Conservation (phyloP, 2,113 vertebrate species). For the Narcine bancroftii region DNA sequence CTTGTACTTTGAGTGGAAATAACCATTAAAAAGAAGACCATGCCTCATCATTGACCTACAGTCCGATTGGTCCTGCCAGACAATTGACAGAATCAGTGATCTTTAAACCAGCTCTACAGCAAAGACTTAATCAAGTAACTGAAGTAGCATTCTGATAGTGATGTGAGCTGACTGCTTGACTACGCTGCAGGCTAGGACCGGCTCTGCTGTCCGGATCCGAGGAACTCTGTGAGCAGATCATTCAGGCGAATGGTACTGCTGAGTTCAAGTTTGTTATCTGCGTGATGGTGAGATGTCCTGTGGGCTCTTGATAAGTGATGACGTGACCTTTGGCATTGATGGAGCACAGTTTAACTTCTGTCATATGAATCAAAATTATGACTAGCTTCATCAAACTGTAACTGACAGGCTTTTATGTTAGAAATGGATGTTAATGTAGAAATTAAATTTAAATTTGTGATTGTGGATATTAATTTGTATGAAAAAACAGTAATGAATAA, state of each 20-base stretch:
- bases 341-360: constrained; percentile 65
- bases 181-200: constrained; percentile 64
- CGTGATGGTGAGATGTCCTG: constrained; percentile 19
- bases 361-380: constrained; percentile 57
- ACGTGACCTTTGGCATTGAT: constrained; percentile 44
- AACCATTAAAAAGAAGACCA: neutral
- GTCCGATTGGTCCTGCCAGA: constrained; percentile 59
- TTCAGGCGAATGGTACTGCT: constrained; percentile 58
- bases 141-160: constrained; percentile 49
- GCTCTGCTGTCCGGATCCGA: constrained; percentile 63
- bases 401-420: constrained; percentile 53
- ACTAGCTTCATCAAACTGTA: constrained; percentile 52
- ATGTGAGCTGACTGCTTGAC: constrained; percentile 66
- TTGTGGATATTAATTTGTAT: neutral
- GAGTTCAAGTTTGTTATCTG: constrained; percentile 38
- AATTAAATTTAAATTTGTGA: neutral
- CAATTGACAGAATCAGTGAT: constrained; percentile 73
- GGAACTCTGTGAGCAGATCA: constrained; percentile 65
- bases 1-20: constrained; percentile 9
- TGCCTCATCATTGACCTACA: constrained; percentile 56
- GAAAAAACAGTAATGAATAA: neutral
- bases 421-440: neutral
- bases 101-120: constrained; percentile 62
- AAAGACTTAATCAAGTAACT: constrained; percentile 34
- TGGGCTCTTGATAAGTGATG: constrained; percentile 33